A percentile compares a stretch with the other conserved stretches of the same genome.
Conservation (phyloP, 2,113 vertebrate genomes). For the Istiophorus platypterus region DNA sequence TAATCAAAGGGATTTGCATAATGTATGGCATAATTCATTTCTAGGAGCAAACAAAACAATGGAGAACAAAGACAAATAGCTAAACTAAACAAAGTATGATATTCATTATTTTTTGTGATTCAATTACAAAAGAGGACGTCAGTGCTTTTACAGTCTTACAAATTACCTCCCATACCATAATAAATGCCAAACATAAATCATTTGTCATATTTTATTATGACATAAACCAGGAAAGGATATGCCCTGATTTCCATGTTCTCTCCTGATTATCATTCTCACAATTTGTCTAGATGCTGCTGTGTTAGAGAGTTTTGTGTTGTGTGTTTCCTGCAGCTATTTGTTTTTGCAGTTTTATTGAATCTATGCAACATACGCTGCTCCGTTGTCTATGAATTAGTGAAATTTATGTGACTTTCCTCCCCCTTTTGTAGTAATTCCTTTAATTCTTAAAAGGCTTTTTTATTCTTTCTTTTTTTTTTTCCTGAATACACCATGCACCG, state of each 20-base stretch:
- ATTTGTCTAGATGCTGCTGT: neutral
- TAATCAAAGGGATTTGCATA: slow-evolving; percentile 63
- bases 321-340: neutral
- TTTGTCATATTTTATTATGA: slow-evolving; percentile 76
- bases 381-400: neutral
- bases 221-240: slow-evolving; percentile 61
- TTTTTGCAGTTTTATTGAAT: neutral
- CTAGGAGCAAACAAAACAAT: slow-evolving; percentile 59
- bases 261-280: slow-evolving; percentile 41
- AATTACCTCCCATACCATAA: slow-evolving; percentile 77
- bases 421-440: neutral
- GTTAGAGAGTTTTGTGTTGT: neutral
- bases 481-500: no score
- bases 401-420: neutral
- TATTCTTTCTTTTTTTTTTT: no score
- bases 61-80: slow-evolving; percentile 74
- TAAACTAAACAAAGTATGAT: slow-evolving; percentile 66
- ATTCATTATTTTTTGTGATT: slow-evolving; percentile 82
- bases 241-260: slow-evolving; percentile 59
- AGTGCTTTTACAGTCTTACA: slow-evolving; percentile 69
- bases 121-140: slow-evolving; percentile 76
- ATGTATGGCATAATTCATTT: slow-evolving; percentile 63
- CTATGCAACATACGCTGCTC: neutral
- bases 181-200: slow-evolving; percentile 81
- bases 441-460: neutral